phyloP scores from a whole-genome alignment of 2,888 invertebrate species.

The Alentia gelatinosa region DNA sequence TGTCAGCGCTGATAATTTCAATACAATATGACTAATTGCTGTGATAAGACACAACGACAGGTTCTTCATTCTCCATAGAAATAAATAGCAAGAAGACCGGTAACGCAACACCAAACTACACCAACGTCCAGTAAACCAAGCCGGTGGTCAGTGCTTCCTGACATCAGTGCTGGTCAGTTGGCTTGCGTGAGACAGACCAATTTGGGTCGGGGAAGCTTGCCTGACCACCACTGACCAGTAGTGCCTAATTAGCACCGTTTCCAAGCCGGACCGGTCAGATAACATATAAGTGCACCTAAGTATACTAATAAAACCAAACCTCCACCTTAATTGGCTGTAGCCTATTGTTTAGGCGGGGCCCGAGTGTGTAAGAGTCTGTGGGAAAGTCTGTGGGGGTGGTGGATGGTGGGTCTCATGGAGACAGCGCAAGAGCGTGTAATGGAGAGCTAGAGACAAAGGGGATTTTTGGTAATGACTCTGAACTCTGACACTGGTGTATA shows the following conservation, averaged over 20 bases:
- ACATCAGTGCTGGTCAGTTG: neutral
- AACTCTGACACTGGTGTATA: no score
- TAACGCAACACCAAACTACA: neutral
- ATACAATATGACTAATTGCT: no score
- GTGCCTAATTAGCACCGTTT: conserved; percentile 7
- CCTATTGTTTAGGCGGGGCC: neutral
- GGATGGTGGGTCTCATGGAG: neutral
- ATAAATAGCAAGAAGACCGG: no score
- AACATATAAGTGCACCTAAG: conserved; percentile 33
- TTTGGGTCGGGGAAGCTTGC: neutral
- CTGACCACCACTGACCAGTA: conserved; percentile 40
- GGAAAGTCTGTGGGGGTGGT: neutral
- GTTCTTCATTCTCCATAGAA: no score
- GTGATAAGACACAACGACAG: no score
- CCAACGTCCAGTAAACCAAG: neutral
- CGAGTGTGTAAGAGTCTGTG: conserved; percentile 6
- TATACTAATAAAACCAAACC: conserved; percentile 47
- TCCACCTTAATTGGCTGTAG: neutral
- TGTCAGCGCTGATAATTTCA: no score
- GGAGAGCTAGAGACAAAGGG: neutral
- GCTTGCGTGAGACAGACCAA: conserved; percentile 32
- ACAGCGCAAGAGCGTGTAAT: neutral
- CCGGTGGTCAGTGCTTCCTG: neutral
- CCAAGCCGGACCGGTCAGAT: conserved; percentile 14
- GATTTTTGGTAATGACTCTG: no score